phyloP scores from a whole-genome alignment of 2,797 vertebrate species.

The Mormyrops attenuatus region DNA sequence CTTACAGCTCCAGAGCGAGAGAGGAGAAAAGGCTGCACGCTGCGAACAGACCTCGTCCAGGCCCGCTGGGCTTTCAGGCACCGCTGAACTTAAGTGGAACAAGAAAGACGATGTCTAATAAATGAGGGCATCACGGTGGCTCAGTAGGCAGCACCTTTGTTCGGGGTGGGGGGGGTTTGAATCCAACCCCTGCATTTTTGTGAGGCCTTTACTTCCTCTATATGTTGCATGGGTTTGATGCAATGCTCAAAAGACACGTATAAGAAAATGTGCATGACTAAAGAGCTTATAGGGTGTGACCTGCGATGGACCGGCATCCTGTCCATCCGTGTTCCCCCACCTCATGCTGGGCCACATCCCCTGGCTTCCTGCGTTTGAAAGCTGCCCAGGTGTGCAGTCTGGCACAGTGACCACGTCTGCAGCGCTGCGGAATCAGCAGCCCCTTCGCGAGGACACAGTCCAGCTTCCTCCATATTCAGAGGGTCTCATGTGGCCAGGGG shows the following conservation, averaged over 20 bases:
- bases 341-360: background rate
- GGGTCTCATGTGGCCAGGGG: background rate
- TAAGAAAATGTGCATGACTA: background rate
- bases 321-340: background rate
- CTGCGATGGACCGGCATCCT: background rate
- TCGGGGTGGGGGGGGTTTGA: background rate
- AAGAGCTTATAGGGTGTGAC: background rate
- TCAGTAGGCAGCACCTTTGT: background rate
- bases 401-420: background rate
- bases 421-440: background rate
- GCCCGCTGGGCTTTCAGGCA: background rate
- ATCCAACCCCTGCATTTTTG: background rate
- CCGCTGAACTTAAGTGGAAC: background rate
- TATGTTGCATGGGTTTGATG: background rate
- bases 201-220: background rate
- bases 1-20: constrained; percentile 47
- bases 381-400: background rate
- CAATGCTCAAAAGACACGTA: background rate
- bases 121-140: background rate
- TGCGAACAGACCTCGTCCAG: background rate
- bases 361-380: background rate
- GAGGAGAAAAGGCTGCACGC: constrained; percentile 41
- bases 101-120: background rate
- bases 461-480: background rate
- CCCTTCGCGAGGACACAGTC: background rate